Evolutionary conservation across 2,888 invertebrate species (phyloP).

Genomic region (Epirrita christyi): DNA sequence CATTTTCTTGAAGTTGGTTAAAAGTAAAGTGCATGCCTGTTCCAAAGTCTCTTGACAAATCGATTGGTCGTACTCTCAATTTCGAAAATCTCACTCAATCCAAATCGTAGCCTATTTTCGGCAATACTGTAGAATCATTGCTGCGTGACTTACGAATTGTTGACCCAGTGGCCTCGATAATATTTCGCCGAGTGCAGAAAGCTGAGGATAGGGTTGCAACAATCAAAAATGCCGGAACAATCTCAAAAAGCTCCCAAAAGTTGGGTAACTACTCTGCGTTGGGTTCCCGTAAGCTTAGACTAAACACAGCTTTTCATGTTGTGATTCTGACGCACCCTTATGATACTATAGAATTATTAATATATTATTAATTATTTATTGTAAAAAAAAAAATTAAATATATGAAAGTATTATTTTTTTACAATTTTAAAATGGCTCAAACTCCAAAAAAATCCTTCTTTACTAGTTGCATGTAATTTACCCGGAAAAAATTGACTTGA

Average conservation of each 20-base stretch:
- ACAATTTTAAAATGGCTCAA: too few relatives aligned
- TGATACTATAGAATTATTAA: too few relatives aligned
- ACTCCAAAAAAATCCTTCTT: too few relatives aligned
- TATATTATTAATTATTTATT: too few relatives aligned
- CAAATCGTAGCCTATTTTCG: constrained; percentile 7
- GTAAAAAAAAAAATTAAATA: background rate
- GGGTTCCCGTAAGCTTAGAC: too few relatives aligned
- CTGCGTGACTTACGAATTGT: constrained; percentile 18
- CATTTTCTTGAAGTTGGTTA: too few relatives aligned
- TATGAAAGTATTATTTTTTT: background rate
- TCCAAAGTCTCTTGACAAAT: too few relatives aligned
- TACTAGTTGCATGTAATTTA: too few relatives aligned
- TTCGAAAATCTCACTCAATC: constrained; percentile 5
- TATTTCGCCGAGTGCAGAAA: background rate
- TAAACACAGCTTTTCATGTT: too few relatives aligned
- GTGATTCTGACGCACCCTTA: too few relatives aligned
- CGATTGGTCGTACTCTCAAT: constrained; percentile 17
- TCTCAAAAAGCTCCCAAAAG: background rate
- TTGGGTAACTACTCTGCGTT: too few relatives aligned
- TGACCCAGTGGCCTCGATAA: constrained; percentile 27
- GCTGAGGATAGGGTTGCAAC: constrained; percentile 1
- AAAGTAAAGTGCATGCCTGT: too few relatives aligned
- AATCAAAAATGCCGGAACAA: background rate
- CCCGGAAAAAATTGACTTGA: background rate
- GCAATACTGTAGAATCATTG: constrained; percentile 12